Evolutionary conservation across 1,140 invertebrate genomes (phyloP), one percentile per base, ranked within the genome.

Genomic region (Formica exsecta): DNA sequence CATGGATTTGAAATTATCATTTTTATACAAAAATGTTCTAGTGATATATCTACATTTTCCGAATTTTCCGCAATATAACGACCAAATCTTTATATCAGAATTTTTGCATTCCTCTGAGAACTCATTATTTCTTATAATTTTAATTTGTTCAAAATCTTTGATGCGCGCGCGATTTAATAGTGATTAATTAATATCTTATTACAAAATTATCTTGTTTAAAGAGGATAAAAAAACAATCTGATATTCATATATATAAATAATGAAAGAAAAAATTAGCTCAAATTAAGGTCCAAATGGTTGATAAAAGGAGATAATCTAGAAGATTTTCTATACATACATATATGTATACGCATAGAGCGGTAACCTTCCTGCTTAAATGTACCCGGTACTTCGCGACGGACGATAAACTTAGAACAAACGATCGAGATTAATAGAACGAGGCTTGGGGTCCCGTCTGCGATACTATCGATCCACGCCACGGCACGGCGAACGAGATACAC

Each of bases 351-450:
- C 16, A 8, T 54, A 25, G 54, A 41, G 22, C 19, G 41, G 38
- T 73, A 38, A 59, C 38, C 79, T 83, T 48, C 51, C 51, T 59
- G 51, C 36, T 86, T 86, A 87, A 87, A 77, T 57, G 70, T 59
- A 61, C 38, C 51, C 41, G 13, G 48, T 85, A 89, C 25, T 32
- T 87, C 32, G 85, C 36, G 65, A 64, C 61, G 51, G 65, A 74
- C 89, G 88, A 90, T 89, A 90, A 90, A 89, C 75, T 87, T 54
- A 54, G 70, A 71, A 87, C 86, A 87, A 90, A 90, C 86, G 87
- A 90, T 90, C 85, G 76, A 90, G 89, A 89, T 90, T 89, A 90
- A 90, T 90, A 90, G 87, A 89, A 90, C 66, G 86, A 81, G 61
- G 59, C 51, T 79, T n/a, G 25, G 65, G 57, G 57, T 38, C 57